Evolutionary conservation across 2,113 vertebrate genomes (phyloP).

Genomic region (Micromys minutus): DNA sequence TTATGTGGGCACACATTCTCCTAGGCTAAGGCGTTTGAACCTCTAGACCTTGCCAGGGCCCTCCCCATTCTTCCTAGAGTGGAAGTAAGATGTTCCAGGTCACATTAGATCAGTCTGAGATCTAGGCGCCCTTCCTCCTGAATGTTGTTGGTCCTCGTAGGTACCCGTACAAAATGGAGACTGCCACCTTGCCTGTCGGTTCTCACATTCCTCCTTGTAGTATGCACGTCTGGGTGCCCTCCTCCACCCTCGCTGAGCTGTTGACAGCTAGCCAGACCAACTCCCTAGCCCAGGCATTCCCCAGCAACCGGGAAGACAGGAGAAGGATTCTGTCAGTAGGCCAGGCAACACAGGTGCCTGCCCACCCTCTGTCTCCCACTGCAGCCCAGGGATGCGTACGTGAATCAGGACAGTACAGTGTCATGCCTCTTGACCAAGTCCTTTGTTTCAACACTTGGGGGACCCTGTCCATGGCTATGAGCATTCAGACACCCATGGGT

Average conservation of each 20-base stretch:
- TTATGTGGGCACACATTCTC: neutral
- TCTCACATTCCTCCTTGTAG: neutral
- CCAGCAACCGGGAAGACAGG: neutral
- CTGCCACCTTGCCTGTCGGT: neutral
- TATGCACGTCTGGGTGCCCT: slow-evolving; percentile 21
- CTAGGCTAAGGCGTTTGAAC: neutral
- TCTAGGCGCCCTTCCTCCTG: neutral
- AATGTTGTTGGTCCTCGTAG: neutral
- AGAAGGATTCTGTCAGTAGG: neutral
- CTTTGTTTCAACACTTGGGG: neutral
- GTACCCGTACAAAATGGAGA: neutral
- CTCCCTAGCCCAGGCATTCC: slow-evolving; percentile 26
- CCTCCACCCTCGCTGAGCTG: neutral
- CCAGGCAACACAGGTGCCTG: neutral
- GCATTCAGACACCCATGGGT: slow-evolving; percentile 1
- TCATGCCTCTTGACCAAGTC: neutral
- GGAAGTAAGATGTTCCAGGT: neutral
- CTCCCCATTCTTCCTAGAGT: neutral
- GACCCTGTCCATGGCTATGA: neutral
- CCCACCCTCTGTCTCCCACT: neutral
- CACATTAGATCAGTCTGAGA: neutral
- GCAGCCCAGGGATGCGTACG: neutral
- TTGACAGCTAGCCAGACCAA: neutral
- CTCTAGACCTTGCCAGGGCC: neutral
- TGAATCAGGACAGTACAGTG: neutral